Evolutionary conservation across 2,113 vertebrate genomes (phyloP).

Genomic region (Tyrannus savana): DNA sequence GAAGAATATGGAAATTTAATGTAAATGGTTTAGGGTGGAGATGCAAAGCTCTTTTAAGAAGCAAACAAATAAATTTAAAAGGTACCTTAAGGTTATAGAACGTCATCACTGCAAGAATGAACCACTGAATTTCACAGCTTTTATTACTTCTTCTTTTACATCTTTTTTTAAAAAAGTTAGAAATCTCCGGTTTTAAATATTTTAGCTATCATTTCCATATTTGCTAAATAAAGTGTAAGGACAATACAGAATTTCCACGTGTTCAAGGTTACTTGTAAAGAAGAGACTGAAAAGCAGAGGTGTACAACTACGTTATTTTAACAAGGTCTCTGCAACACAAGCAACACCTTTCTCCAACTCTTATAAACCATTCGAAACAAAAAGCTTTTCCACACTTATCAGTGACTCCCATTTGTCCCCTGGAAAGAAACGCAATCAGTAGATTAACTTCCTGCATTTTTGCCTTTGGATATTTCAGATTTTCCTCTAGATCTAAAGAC

Average conservation of each 20-base stretch:
- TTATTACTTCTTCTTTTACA: not conserved
- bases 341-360: not conserved
- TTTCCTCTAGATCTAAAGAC: not conserved
- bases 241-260: not conserved
- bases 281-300: not conserved
- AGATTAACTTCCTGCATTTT: not conserved
- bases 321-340: not conserved
- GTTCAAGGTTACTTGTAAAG: not conserved
- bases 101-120: not conserved
- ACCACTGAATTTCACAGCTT: not conserved
- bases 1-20: not conserved
- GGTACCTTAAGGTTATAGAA: not conserved
- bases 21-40: not conserved
- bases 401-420: not conserved
- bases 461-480: fast-evolving
- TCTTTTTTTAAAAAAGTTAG: not conserved
- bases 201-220: not conserved
- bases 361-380: not conserved
- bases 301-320: not conserved
- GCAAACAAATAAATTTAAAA: not conserved
- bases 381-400: not conserved
- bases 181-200: not conserved
- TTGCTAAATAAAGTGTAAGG: not conserved
- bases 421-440: not conserved
- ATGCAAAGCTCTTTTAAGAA: not conserved